Base-by-base conservation (phyloP, 2,888 invertebrate species). In the Abscondita cerata region DNA sequence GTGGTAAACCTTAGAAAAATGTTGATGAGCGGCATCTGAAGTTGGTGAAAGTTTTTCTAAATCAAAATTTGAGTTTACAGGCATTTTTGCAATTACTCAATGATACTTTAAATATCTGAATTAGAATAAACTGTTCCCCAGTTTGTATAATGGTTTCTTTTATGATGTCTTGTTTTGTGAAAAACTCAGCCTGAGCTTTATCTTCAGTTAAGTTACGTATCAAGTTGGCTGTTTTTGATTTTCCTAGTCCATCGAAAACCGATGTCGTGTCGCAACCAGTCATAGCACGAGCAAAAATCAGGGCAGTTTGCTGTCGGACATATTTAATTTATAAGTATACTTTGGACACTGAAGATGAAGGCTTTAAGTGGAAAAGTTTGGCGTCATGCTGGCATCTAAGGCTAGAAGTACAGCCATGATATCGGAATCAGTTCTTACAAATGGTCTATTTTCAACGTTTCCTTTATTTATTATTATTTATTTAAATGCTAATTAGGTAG, bases 351-450 rank as follows among this genome's bases (percentile, higher is more conserved):
- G 19, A 46, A 46, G 46, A n/a, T 46, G 46, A 46, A 46, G 46
- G 19, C 46, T 46, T 46, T 20, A 46, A 46, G 25, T 13, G 2
- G 18, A 41, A 41, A 46, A 46, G 12, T 3, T 40, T 40, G 40
- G 40, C 40, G 46, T 46, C 46, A 46, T 20, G 46, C 46, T 20
- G 46, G 20, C 19, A 18, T 18, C 46, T 46, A 46, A 46, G 1
- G 46, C 46, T 46, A 46, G 19, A 46, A 46, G 46, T 46, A 46
- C n/a, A n/a, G n/a, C n/a, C n/a, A n/a, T n/a, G n/a, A n/a, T n/a
- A n/a, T n/a, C n/a, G n/a, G n/a, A n/a, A n/a, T n/a, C n/a, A n/a
- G n/a, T n/a, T n/a, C n/a, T n/a, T n/a, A n/a, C n/a, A n/a, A n/a
- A n/a, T n/a, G n/a, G n/a, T n/a, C n/a, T n/a, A n/a, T n/a, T n/a